phyloP scores from a whole-genome alignment of 2,797 vertebrate species.

The Microctenopoma steveboyesi region DNA sequence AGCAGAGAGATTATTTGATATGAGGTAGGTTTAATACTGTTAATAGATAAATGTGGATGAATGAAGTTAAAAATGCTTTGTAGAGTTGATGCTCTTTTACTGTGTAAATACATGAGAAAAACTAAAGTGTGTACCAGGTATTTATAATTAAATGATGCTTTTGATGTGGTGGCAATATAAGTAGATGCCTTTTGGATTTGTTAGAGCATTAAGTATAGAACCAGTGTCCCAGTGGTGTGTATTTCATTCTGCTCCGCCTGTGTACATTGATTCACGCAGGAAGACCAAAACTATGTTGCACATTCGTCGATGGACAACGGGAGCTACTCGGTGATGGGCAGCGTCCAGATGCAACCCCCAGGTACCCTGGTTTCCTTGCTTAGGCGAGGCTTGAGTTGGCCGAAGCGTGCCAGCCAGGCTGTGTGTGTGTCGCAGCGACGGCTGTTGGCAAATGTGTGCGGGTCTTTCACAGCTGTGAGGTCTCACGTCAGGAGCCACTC shows the following conservation, averaged over 20 bases:
- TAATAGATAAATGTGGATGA: too few relatives aligned
- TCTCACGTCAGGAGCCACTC: conserved; percentile 89
- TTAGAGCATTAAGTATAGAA: too few relatives aligned
- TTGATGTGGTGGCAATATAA: too few relatives aligned
- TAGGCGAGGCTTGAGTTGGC: conserved; percentile 87
- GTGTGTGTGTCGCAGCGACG: conserved; percentile 84
- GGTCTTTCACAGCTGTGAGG: conserved; percentile 76
- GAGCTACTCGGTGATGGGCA: conserved; percentile 70
- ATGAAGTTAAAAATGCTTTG: too few relatives aligned
- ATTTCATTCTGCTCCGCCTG: not conserved
- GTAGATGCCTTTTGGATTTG: too few relatives aligned
- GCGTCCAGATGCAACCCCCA: conserved; percentile 85
- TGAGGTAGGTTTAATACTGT: too few relatives aligned
- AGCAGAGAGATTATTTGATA: too few relatives aligned
- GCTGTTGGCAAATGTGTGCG: conserved; percentile 87
- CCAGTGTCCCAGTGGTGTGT: not conserved
- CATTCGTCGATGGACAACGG: conserved; percentile 65
- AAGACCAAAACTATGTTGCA: conserved; percentile 68
- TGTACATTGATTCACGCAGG: conserved; percentile 54
- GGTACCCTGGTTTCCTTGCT: conserved; percentile 95
- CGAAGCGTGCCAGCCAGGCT: conserved; percentile 84
- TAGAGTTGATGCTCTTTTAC: too few relatives aligned
- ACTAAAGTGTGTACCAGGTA: too few relatives aligned
- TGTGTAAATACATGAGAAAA: too few relatives aligned
- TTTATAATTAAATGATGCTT: too few relatives aligned